phyloP scores from a whole-genome alignment of 1,140 invertebrate genomes.

The Colletes gigas region DNA sequence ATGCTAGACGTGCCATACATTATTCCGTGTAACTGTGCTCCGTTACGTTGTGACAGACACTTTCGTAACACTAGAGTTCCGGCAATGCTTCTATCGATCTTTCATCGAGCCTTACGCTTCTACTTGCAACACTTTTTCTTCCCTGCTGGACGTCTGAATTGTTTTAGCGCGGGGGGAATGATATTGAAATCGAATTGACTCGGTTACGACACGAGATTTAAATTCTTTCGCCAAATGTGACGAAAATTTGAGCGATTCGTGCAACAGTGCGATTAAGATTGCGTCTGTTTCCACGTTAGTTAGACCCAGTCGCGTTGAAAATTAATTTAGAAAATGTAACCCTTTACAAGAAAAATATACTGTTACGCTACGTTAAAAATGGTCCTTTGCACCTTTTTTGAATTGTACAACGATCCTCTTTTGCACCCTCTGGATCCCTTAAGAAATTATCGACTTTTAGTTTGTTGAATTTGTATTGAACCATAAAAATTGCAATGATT shows the following conservation, averaged over 20 bases:
- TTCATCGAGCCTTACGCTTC: conserved; percentile 39
- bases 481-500: background rate
- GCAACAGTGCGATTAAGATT: no score
- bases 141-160: conserved; percentile 9
- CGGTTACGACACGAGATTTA: conserved; percentile 22
- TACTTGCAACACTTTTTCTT: conserved; percentile 37
- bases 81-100: conserved; percentile 46
- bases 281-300: no score
- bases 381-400: no score
- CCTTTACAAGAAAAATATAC: no score
- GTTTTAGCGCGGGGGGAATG: conserved; percentile 25
- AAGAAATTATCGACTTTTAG: no score
- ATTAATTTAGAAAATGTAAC: no score
- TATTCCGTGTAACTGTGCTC: conserved; percentile 17
- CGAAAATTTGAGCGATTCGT: background rate
- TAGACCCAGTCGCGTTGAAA: no score
- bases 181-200: conserved; percentile 34
- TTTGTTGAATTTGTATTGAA: no score
- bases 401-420: no score
- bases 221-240: background rate
- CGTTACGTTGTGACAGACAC: conserved; percentile 33
- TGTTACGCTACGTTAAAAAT: no score
- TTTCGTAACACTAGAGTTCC: conserved; percentile 41
- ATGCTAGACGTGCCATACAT: conserved; percentile 39
- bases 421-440: no score